Conservation (phyloP, 2,797 vertebrate genomes). For the Vultur gryphus region DNA sequence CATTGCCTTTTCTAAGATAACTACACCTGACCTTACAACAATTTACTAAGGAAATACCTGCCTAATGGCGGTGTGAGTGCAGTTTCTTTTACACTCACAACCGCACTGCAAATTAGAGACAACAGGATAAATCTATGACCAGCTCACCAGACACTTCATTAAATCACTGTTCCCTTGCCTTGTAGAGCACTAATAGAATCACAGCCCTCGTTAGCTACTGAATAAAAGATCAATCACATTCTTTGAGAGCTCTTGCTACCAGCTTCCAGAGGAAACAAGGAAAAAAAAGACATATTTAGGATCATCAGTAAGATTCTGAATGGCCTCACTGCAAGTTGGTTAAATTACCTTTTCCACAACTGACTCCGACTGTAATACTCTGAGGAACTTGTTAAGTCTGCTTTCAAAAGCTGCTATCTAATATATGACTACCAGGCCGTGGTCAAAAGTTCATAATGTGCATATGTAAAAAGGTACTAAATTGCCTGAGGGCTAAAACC, state of each 20-base stretch:
- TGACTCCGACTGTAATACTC: constrained; percentile 86
- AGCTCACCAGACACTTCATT: constrained; percentile 96
- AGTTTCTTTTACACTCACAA: constrained; percentile 67
- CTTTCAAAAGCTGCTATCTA: constrained; percentile 83
- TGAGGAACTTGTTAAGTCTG: constrained; percentile 95
- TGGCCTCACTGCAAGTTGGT: constrained; percentile 85
- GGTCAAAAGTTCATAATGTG: constrained; percentile 95
- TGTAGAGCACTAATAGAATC: constrained; percentile 88
- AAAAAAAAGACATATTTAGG: constrained; percentile 79
- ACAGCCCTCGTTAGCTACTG: constrained; percentile 94
- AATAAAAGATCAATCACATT: constrained; percentile 93
- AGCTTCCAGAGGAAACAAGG: constrained; percentile 83
- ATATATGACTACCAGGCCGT: constrained; percentile 88
- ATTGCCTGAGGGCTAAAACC: constrained; percentile 90
- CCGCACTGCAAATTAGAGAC: constrained; percentile 79
- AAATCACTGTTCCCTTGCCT: constrained; percentile 90
- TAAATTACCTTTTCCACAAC: constrained; percentile 87
- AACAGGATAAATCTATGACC: constrained; percentile 84
- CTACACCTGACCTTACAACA: constrained; percentile 88
- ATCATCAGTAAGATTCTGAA: constrained; percentile 84
- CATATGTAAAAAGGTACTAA: constrained; percentile 99
- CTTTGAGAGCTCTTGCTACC: constrained; percentile 82
- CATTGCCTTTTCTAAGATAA: constrained; percentile 74
- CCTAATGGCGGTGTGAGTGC: constrained; percentile 76
- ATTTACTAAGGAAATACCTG: constrained; percentile 84